Conservation (phyloP, 2,797 vertebrate species). For the Chaetodon trifasciatus region DNA sequence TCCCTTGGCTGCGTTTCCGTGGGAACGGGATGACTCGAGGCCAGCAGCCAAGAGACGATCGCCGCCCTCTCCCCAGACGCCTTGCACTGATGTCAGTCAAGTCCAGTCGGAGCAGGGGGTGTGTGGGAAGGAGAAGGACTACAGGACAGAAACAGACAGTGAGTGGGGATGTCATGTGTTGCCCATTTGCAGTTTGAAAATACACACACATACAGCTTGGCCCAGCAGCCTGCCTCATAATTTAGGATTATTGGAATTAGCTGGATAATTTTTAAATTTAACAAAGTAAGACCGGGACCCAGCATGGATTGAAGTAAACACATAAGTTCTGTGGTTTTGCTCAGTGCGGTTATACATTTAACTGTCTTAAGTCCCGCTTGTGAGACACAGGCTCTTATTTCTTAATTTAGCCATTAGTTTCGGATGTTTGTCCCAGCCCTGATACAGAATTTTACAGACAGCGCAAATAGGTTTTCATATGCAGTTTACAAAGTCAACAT, state of each 20-base stretch:
- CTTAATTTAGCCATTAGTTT: slow-evolving; percentile 4
- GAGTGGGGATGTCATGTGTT: slow-evolving; percentile 55
- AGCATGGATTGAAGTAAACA: slow-evolving; percentile 8
- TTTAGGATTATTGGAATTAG: slow-evolving; percentile 31
- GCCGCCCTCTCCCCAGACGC: slow-evolving; percentile 63
- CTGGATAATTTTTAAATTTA: slow-evolving; percentile 5
- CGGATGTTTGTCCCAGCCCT: background rate
- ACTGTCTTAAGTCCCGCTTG: slow-evolving; percentile 1
- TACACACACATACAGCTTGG: slow-evolving; percentile 12
- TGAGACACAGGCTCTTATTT: background rate
- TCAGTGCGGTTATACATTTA: slow-evolving; percentile 6
- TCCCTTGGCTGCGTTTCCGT: slow-evolving; percentile 83
- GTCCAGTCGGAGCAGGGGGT: slow-evolving; percentile 40
- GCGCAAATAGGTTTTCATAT: slow-evolving; percentile 11
- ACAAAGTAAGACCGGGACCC: background rate
- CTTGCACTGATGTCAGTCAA: slow-evolving; percentile 56
- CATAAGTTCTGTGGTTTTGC: background rate
- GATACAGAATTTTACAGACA: slow-evolving; percentile 1
- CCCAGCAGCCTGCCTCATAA: slow-evolving; percentile 19
- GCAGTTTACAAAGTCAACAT: slow-evolving; percentile 19
- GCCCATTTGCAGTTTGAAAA: slow-evolving; percentile 19
- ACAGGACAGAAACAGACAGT: slow-evolving; percentile 79
- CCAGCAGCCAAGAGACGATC: slow-evolving; percentile 66
- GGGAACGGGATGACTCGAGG: slow-evolving; percentile 82
- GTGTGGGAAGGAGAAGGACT: slow-evolving; percentile 68